A percentile compares a stretch with the other conserved stretches of the same genome.
Conservation (phyloP, 2,797 vertebrate genomes). For the Takifugu rubripes region DNA sequence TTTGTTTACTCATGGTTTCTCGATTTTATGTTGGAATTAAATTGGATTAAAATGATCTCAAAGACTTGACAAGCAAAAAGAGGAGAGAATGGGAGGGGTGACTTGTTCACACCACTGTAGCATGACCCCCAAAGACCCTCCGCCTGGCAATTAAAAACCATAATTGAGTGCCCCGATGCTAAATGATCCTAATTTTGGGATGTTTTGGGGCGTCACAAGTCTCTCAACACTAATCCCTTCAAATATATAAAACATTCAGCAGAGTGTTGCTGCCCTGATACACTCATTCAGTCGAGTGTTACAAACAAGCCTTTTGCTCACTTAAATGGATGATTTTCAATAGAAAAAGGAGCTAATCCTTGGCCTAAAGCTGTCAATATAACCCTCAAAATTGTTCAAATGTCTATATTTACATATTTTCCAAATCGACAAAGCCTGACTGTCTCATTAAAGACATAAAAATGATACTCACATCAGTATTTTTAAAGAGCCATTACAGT, state of each 20-base stretch:
- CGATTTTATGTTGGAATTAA: too few relatives aligned
- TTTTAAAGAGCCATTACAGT: constrained; percentile 6
- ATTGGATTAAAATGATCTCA: too few relatives aligned
- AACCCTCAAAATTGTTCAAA: constrained; percentile 65
- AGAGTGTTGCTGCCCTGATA: constrained; percentile 46
- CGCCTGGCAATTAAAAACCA: background rate
- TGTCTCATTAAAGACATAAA: background rate
- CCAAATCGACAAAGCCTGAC: constrained; percentile 48
- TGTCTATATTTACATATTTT: constrained; percentile 71
- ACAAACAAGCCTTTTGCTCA: constrained; percentile 40
- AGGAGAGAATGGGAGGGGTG: too few relatives aligned
- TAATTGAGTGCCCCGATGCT: constrained; percentile 40
- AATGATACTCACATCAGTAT: constrained; percentile 81
- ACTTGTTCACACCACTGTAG: too few relatives aligned
- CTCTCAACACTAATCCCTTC: constrained; percentile 45
- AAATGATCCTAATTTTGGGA: constrained; percentile 36
- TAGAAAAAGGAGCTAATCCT: constrained; percentile 43
- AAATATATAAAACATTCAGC: constrained; percentile 45
- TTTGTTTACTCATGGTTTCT: too few relatives aligned
- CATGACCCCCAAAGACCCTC: too few relatives aligned
- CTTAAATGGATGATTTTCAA: constrained; percentile 48
- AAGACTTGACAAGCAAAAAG: too few relatives aligned
- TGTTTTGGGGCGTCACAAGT: constrained; percentile 36
- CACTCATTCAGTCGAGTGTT: constrained; percentile 45
- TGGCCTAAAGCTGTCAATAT: constrained; percentile 50